Percentiles rank a stretch among this genome's conserved stretches.
phyloP scores from a whole-genome alignment of 1,140 invertebrate genomes.

The Tyrophagus putrescentiae region DNA sequence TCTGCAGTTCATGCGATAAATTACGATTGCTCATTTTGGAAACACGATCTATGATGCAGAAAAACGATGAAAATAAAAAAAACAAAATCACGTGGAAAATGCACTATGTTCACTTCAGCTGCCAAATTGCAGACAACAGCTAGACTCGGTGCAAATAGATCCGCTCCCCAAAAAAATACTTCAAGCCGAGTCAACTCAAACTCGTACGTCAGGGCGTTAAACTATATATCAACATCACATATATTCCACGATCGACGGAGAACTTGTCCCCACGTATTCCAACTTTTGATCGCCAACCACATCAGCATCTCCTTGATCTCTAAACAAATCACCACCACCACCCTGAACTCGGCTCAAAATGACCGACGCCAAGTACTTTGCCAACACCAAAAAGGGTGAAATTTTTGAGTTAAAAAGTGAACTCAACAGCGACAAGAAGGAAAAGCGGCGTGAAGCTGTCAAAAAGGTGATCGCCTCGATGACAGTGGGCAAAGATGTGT shows the following conservation, averaged over 20 bases:
- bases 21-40: not conserved
- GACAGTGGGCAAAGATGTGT: constrained; percentile 80
- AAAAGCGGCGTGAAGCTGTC: constrained; percentile 98
- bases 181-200: not conserved
- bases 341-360: constrained; percentile 48
- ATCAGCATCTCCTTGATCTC: not conserved
- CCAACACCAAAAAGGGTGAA: constrained; percentile 96
- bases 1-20: constrained; percentile 1
- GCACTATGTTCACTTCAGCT: not conserved
- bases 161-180: too few relatives aligned
- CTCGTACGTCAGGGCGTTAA: not conserved
- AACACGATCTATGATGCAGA: not conserved
- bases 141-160: too few relatives aligned
- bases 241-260: not conserved
- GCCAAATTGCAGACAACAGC: not conserved
- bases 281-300: not conserved
- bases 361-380: constrained; percentile 99
- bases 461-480: constrained; percentile 99
- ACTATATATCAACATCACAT: not conserved
- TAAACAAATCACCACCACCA: not conserved
- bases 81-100: not conserved
- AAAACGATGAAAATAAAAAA: not conserved
- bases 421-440: constrained; percentile 98
- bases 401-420: constrained; percentile 98
- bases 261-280: too few relatives aligned